Evolutionary conservation across 1,140 invertebrate genomes (phyloP), one percentile per base, ranked within the genome.

Genomic region (Meloidogyne hapla): DNA sequence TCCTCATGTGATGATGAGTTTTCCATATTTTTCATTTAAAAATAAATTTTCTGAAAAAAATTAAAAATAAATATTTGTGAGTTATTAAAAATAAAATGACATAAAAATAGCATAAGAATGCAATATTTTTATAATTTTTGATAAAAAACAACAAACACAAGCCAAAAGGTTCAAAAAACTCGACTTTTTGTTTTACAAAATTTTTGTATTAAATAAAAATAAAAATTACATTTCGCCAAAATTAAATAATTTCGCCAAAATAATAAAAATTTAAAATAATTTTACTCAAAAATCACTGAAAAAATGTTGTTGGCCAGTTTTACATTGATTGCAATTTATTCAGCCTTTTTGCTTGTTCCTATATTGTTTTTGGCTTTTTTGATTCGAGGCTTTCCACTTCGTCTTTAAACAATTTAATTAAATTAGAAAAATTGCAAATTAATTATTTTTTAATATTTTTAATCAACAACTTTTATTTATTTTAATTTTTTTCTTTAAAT

Each of bases 1-100:
- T 28, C 15, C 45, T 70, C 56, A 18, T 21, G 15, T 18, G 26
- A 18, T 45, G 26, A 18, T 9, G 25, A 40, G n/a, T 70, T 70
- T 67, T 38, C 40, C 25, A 70, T 38, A 67, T 66, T 21, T 23
- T 69, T 69, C 42, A 33, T 33, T 33, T 33, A 33, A 33, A 33
- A 33, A n/a, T n/a, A n/a, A n/a, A n/a, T n/a, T n/a, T n/a, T n/a
- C n/a, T n/a, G n/a, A n/a, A n/a, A n/a, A n/a, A n/a, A n/a, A n/a
- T n/a, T n/a, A n/a, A n/a, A n/a, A n/a, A n/a, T n/a, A n/a, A n/a
- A n/a, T n/a, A n/a, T n/a, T n/a, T n/a, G n/a, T n/a, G n/a, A n/a
- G n/a, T n/a, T n/a, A n/a, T n/a, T n/a, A n/a, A n/a, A n/a, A n/a
- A n/a, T n/a, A n/a, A n/a, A n/a, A n/a, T n/a, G n/a, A n/a, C n/a